A percentile compares a stretch with the other conserved stretches of the same genome.
These are phyloP conservation scores for Pelusios castaneus DNA, from an alignment of 2,113 vertebrate genomes.

Conservation along the genomic window DNA sequence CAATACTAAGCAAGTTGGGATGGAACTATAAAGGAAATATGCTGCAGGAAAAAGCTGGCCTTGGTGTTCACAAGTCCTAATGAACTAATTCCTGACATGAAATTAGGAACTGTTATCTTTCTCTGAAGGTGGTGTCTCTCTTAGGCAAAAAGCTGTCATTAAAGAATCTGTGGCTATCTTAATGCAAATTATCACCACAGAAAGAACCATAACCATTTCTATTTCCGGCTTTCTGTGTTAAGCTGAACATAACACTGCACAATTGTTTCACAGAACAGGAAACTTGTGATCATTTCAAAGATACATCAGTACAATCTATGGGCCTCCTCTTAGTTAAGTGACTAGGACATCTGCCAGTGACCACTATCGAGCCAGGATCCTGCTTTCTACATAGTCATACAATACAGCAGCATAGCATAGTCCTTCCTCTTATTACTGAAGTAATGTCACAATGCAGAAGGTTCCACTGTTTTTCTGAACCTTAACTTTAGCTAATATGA, in stretches of 20 bases:
- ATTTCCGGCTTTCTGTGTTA: neutral
- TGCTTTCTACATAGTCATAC: neutral
- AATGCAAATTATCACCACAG: neutral
- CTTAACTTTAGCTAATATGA: neutral
- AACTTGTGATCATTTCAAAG: neutral
- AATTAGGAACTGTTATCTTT: neutral
- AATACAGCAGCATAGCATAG: neutral
- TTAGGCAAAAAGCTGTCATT: neutral
- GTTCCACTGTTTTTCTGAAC: neutral
- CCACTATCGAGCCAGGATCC: neutral
- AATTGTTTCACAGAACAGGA: neutral
- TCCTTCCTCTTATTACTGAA: neutral
- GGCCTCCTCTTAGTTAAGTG: neutral
- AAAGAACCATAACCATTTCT: neutral
- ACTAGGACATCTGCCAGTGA: neutral
- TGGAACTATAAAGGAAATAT: neutral
- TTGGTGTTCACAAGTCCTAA: neutral
- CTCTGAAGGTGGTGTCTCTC: neutral
- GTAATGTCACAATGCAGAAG: neutral
- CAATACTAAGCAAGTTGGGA: neutral
- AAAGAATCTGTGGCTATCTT: neutral
- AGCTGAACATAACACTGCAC: neutral
- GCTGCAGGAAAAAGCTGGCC: neutral
- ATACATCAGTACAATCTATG: neutral
- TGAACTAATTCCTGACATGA: neutral